Evolutionary conservation across 2,888 invertebrate species (phyloP).

Genomic region (Epistrophe grossulariae): DNA sequence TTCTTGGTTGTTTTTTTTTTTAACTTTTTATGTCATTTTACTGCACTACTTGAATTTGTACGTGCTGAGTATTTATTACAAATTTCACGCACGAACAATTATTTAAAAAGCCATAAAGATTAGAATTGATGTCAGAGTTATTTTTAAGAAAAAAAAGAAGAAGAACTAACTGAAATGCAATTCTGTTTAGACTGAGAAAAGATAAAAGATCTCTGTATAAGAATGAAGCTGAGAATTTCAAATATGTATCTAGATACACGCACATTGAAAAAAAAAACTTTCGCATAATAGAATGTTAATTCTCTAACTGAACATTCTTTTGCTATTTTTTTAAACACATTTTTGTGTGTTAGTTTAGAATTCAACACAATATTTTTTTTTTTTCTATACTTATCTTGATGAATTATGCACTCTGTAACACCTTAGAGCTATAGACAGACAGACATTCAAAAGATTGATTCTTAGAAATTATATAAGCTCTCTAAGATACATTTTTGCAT

Average conservation of each 20-base stretch:
- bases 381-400: conserved; percentile 3
- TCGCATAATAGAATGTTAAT: conserved; percentile 29
- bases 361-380: not conserved
- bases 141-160: not conserved
- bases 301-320: conserved; percentile 18
- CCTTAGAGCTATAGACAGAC: not conserved
- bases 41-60: conserved; percentile 49
- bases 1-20: not conserved
- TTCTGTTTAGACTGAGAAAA: not conserved
- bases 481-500: not conserved
- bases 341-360: not conserved
- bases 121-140: conserved; percentile 45
- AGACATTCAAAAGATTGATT: conserved; percentile 20
- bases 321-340: not conserved
- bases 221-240: conserved; percentile 11
- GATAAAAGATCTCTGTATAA: not conserved
- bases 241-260: conserved; percentile 25
- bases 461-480: not conserved
- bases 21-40: conserved; percentile 45
- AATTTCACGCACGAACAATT: conserved; percentile 72
- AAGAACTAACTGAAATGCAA: conserved; percentile 5
- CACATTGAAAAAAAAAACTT: not conserved
- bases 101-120: conserved; percentile 69
- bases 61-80: conserved; percentile 42
- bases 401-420: conserved; percentile 31